A percentile compares a stretch with the other conserved stretches of the same genome.
Evolutionary conservation across 2,797 vertebrate species (phyloP).

Genomic region (Muraenolepis orangiensis): DNA sequence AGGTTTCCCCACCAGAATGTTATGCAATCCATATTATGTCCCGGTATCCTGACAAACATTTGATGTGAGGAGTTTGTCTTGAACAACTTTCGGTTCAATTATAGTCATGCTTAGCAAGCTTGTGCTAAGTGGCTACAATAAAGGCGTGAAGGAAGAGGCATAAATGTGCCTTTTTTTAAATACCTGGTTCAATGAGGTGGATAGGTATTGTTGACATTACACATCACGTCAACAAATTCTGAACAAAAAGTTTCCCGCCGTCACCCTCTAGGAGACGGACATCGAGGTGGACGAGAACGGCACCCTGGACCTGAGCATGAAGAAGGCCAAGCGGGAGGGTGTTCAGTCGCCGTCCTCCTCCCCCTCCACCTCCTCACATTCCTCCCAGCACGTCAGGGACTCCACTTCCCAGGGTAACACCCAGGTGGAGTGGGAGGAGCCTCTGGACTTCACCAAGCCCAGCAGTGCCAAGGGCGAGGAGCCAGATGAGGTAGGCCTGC

Average conservation of each 20-base stretch:
- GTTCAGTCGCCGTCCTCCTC: slow-evolving; percentile 79
- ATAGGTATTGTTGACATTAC: neutral
- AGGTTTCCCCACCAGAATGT: no score
- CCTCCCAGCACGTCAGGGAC: slow-evolving; percentile 67
- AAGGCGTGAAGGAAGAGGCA: no score
- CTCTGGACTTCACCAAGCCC: slow-evolving; percentile 94
- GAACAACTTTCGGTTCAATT: no score
- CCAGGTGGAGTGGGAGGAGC: slow-evolving; percentile 91
- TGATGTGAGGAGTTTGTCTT: no score
- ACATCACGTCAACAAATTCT: neutral
- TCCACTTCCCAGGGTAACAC: slow-evolving; percentile 82
- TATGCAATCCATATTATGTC: no score
- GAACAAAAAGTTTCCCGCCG: neutral
- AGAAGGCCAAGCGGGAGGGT: slow-evolving; percentile 85
- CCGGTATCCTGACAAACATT: no score
- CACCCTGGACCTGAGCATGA: slow-evolving; percentile 96
- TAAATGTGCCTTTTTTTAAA: no score
- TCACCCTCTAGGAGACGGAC: slow-evolving; percentile 76
- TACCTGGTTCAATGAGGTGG: no score
- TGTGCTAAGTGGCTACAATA: no score
- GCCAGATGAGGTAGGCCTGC: slow-evolving; percentile 79
- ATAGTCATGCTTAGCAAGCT: no score
- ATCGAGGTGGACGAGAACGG: slow-evolving; percentile 98
- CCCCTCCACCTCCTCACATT: slow-evolving; percentile 61
- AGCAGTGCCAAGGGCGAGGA: slow-evolving; percentile 87